Percentiles rank a stretch among this genome's conserved stretches.
phyloP scores from a whole-genome alignment of 2,888 invertebrate genomes.

The Agrotis puta region DNA sequence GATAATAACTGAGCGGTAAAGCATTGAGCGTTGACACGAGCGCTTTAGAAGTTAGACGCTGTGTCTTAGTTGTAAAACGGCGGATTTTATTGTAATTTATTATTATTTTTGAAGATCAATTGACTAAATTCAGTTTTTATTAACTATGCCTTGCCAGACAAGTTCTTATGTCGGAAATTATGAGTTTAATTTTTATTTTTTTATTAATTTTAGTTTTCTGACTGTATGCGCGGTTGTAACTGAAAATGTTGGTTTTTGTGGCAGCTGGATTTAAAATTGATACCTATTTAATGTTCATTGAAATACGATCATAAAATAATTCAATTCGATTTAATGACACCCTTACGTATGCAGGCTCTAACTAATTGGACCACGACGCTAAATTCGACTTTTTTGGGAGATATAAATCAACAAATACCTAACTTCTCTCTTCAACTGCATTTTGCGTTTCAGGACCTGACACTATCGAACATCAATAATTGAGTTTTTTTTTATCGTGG shows the following conservation, averaged over 20 bases:
- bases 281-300: background rate
- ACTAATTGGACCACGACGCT: no score
- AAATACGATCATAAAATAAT: no score
- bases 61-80: constrained; percentile 62
- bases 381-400: no score
- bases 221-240: constrained; percentile 59
- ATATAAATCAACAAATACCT: no score
- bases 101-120: constrained; percentile 57
- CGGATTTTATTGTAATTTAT: constrained; percentile 64
- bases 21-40: constrained; percentile 43
- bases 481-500: no score
- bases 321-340: no score
- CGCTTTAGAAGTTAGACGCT: constrained; percentile 66
- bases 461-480: no score
- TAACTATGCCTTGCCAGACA: constrained; percentile 79
- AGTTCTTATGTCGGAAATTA: constrained; percentile 74
- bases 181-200: constrained; percentile 62
- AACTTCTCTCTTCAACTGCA: no score
- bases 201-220: constrained; percentile 69
- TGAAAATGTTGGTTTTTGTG: constrained; percentile 35
- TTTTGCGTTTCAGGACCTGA: no score
- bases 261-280: constrained; percentile 54
- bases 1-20: constrained; percentile 26
- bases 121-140: constrained; percentile 50
- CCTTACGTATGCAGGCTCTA: no score